These are phyloP conservation scores for Diarsia rubi DNA, from an alignment of 2,888 invertebrate genomes.

Conservation along the genomic window DNA sequence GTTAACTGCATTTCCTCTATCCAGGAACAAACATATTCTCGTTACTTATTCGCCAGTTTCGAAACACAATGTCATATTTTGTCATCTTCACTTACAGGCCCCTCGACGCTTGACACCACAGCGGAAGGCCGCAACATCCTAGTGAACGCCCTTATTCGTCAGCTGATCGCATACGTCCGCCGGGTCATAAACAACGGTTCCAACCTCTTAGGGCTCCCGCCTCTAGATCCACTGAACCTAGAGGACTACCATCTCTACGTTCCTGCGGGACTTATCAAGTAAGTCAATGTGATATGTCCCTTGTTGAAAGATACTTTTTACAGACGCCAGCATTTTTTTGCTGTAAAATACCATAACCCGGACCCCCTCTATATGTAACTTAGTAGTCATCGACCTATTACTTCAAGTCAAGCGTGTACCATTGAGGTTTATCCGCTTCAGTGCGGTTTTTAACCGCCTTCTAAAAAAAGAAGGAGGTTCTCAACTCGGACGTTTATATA, in stretches of 20 bases:
- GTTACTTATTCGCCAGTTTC: not conserved
- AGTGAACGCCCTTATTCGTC: slow-evolving; percentile 77
- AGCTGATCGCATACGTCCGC: slow-evolving; percentile 77
- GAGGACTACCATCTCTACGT: slow-evolving; percentile 73
- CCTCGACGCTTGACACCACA: not conserved
- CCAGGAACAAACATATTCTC: not conserved
- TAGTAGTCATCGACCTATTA: no score
- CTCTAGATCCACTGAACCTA: slow-evolving; percentile 80
- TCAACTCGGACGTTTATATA: no score
- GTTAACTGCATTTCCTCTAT: not conserved
- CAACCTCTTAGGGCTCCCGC: slow-evolving; percentile 74
- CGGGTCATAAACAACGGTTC: slow-evolving; percentile 80
- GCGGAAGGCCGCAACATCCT: slow-evolving; percentile 69
- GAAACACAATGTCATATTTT: not conserved
- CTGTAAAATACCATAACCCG: no score
- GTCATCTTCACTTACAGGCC: slow-evolving; percentile 11
- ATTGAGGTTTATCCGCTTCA: no score
- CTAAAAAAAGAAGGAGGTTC: no score
- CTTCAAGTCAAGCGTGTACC: no score
- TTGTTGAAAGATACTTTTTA: not conserved
- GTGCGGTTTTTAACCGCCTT: no score
- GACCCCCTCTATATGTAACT: no score
- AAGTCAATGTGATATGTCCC: slow-evolving; percentile 42
- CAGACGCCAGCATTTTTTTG: no score
- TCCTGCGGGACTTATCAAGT: slow-evolving; percentile 83